Evolutionary conservation across 92 coral and sea anemone species (phyloP).

Genomic region (Siderastrea radians): DNA sequence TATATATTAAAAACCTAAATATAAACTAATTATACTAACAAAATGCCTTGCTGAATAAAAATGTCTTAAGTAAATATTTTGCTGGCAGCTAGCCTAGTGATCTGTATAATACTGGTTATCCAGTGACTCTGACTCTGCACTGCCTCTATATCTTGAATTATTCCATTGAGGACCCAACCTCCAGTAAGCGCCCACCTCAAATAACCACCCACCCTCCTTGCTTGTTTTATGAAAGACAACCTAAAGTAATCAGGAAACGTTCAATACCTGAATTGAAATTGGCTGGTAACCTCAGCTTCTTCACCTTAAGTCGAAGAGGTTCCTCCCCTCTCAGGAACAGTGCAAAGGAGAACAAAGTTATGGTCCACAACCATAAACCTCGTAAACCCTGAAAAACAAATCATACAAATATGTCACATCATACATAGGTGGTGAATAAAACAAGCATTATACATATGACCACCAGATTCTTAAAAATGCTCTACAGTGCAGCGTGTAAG

Average conservation of each 20-base stretch:
- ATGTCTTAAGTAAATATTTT: not conserved
- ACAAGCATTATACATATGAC: slow-evolving; percentile 5
- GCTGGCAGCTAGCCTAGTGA: slow-evolving; percentile 17
- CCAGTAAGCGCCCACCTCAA: slow-evolving; percentile 1
- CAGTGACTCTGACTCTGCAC: slow-evolving; percentile 1
- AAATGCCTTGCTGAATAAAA: too few relatives aligned
- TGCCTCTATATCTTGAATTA: not conserved
- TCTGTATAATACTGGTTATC: slow-evolving; percentile 11
- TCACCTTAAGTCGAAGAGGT: slow-evolving; percentile 50
- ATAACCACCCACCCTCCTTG: slow-evolving; percentile 9
- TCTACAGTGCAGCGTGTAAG: not conserved
- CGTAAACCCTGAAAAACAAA: slow-evolving; percentile 27
- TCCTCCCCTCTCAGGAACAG: not conserved
- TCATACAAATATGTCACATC: not conserved
- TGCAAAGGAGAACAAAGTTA: slow-evolving; percentile 62
- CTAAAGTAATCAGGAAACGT: not conserved
- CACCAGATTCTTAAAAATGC: not conserved
- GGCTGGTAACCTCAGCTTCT: slow-evolving; percentile 51
- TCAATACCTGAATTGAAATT: slow-evolving; percentile 47
- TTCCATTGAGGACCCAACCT: not conserved
- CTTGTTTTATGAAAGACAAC: slow-evolving; percentile 7
- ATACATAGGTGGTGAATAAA: slow-evolving; percentile 1
- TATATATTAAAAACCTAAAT: too few relatives aligned
- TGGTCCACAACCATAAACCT: slow-evolving; percentile 39
- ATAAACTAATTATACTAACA: too few relatives aligned